These are phyloP conservation scores for Glyphotaelius pellucidus DNA, from an alignment of 2,888 invertebrate genomes.

Conservation along the genomic window DNA sequence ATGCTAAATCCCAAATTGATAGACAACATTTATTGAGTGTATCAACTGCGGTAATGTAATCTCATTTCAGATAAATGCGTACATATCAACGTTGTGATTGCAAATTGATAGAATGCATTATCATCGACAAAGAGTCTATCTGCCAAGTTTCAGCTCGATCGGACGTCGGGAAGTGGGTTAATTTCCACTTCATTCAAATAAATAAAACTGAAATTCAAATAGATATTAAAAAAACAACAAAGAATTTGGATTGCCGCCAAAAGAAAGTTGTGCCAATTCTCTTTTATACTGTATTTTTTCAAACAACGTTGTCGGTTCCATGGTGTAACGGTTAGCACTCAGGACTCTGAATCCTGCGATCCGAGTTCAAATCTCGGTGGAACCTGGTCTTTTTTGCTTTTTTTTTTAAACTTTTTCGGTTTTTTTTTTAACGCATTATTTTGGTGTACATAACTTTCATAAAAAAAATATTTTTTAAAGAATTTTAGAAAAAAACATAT, in stretches of 20 bases:
- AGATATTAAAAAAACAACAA: no score
- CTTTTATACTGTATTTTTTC: neutral
- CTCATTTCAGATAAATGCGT: no score
- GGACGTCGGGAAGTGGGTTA: no score
- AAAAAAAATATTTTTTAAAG: neutral
- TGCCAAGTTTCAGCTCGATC: no score
- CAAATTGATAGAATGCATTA: no score
- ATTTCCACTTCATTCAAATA: no score
- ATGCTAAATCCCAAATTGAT: no score
- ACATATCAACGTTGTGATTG: no score
- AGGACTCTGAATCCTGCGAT: constrained; percentile 82
- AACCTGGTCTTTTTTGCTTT: constrained; percentile 70
- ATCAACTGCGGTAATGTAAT: no score
- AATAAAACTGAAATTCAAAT: no score
- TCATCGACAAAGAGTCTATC: no score
- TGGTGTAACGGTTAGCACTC: constrained; percentile 83
- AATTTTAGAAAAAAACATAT: neutral
- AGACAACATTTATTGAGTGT: no score
- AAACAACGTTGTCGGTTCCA: constrained; percentile 72
- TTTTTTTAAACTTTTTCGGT: neutral
- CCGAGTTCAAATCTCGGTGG: constrained; percentile 81
- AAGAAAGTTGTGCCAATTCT: neutral
- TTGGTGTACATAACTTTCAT: neutral
- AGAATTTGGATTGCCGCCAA: neutral
- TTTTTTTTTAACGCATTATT: neutral